A percentile compares a stretch with the other conserved stretches of the same genome.
Evolutionary conservation across 2,113 vertebrate genomes (phyloP).

Genomic region (Phocoena sinus): DNA sequence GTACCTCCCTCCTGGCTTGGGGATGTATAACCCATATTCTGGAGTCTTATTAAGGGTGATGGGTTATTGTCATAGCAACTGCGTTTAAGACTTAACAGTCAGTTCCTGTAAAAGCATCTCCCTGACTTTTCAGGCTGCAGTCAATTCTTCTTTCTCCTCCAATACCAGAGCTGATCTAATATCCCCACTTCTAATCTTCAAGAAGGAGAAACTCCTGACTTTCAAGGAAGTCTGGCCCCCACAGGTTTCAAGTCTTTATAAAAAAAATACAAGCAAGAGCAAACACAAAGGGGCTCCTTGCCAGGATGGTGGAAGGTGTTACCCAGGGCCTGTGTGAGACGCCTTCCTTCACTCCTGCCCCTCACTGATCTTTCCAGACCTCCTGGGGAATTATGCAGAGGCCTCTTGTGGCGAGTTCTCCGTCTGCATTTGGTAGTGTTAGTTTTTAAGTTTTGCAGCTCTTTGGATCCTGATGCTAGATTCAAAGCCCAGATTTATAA

Average conservation of each 20-base stretch:
- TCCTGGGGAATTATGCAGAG: neutral
- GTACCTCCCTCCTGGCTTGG: neutral
- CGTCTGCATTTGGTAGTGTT: neutral
- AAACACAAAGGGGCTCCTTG: neutral
- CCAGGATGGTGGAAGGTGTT: neutral
- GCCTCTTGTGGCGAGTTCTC: neutral
- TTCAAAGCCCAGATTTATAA: slow-evolving; percentile 62
- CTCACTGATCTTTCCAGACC: neutral
- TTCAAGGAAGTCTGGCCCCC: slow-evolving; percentile 64
- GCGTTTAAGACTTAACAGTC: slow-evolving; percentile 41
- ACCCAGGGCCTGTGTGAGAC: neutral
- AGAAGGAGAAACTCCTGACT: slow-evolving; percentile 49
- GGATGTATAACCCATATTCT: slow-evolving; percentile 53
- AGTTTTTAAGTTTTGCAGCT: slow-evolving; percentile 17
- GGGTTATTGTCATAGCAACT: slow-evolving; percentile 72
- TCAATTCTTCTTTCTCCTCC: slow-evolving; percentile 69
- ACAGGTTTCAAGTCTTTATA: slow-evolving; percentile 40
- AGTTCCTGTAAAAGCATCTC: slow-evolving; percentile 45
- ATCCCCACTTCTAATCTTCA: slow-evolving; percentile 45
- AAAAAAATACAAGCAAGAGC: neutral
- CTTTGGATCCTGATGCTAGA: slow-evolving; percentile 39
- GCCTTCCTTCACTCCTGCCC: neutral
- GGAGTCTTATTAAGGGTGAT: slow-evolving; percentile 65
- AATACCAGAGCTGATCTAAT: slow-evolving; percentile 54
- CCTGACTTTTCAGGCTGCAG: slow-evolving; percentile 72